phyloP scores from a whole-genome alignment of 2,113 vertebrate species.

The Pristiophorus japonicus region DNA sequence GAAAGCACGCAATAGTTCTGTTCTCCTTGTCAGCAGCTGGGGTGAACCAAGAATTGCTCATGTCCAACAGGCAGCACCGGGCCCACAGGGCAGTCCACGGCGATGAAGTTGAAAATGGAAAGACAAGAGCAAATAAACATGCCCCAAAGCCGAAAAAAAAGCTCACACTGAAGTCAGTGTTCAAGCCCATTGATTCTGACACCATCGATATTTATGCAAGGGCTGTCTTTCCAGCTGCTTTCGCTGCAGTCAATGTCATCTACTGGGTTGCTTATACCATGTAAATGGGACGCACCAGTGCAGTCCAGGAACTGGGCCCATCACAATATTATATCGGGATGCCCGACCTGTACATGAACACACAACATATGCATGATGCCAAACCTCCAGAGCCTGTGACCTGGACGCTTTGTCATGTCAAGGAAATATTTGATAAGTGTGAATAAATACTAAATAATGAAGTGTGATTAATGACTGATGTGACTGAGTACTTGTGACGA shows the following conservation, averaged over 20 bases:
- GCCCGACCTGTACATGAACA: not conserved
- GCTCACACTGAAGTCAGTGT: conserved; percentile 71
- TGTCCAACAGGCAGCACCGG: conserved; percentile 68
- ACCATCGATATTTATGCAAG: conserved; percentile 93
- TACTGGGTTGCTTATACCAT: conserved; percentile 95
- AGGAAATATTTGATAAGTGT: conserved; percentile 3
- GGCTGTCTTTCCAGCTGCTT: conserved; percentile 89
- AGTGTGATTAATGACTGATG: not conserved
- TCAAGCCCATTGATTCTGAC: conserved; percentile 89
- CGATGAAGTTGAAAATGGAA: conserved; percentile 63
- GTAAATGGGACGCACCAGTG: conserved; percentile 49
- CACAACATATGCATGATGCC: not conserved
- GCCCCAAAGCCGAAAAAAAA: conserved; percentile 57
- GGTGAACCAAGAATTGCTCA: conserved; percentile 74
- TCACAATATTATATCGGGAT: not conserved
- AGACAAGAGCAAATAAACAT: conserved; percentile 49
- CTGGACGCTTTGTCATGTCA: not conserved
- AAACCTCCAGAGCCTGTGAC: not conserved
- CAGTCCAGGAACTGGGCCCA: not conserved
- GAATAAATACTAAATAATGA: conserved; percentile 3
- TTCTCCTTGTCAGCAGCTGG: conserved; percentile 88
- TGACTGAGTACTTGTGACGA: not conserved
- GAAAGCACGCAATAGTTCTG: conserved; percentile 82
- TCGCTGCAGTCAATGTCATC: conserved; percentile 89
- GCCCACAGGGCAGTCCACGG: conserved; percentile 58